Evolutionary conservation across 2,113 vertebrate species (phyloP).

Genomic region (Pteruthius melanotis): DNA sequence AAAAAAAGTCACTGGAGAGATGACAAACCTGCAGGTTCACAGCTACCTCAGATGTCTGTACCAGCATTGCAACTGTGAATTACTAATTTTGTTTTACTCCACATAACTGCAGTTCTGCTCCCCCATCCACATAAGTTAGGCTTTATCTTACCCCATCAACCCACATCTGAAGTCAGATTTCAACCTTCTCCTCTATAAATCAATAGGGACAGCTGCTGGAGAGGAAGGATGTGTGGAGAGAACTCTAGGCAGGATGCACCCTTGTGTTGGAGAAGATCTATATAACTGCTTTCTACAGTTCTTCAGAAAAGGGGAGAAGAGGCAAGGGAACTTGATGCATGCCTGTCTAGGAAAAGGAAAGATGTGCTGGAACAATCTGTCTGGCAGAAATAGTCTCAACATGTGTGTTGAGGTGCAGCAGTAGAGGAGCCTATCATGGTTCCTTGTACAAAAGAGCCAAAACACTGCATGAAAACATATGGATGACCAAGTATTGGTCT

Average conservation of each 20-base stretch:
- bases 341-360: background rate
- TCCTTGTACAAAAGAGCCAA: background rate
- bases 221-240: background rate
- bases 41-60: background rate
- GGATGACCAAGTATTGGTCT: background rate
- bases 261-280: background rate
- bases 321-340: background rate
- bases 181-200: background rate
- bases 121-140: fast-evolving
- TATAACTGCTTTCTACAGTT: background rate
- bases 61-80: background rate
- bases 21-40: background rate
- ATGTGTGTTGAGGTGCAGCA: background rate
- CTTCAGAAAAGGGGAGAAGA: background rate
- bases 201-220: background rate
- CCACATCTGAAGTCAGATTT: background rate
- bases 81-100: background rate
- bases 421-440: background rate
- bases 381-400: background rate
- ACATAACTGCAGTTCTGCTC: background rate
- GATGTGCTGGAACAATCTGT: background rate
- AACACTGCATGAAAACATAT: background rate
- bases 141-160: background rate
- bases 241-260: background rate
- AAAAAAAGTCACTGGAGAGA: background rate